Base-by-base conservation (phyloP, 53 echinoderm and acorn worm genomes). In the Apostichopus leukothele region DNA sequence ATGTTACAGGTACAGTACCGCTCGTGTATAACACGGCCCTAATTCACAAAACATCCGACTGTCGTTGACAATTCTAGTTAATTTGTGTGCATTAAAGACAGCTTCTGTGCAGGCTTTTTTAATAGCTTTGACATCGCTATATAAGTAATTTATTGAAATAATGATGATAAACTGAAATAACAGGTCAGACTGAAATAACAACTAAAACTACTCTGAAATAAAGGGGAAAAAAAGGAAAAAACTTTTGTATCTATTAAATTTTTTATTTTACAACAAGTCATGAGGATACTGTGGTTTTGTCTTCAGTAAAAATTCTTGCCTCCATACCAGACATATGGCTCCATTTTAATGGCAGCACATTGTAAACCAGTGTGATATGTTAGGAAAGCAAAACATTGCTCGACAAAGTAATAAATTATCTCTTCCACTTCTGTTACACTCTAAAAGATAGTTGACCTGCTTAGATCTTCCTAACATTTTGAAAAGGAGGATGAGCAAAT, bases 91-190 rank as follows among this genome's bases (percentile, higher is more conserved):
- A 39, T 39, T 39, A 39, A 39, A 3, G 39, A 39, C 39, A 39
- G 39, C 39, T 39, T 39, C 39, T 39, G 39, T 39, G 39, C 39
- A 39, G 39, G 39, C 39, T 39, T 39, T 3, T 39, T 39, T 39
- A 39, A 39, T 39, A 3, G 39, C 39, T 39, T 39, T 39, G 39
- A 39, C 39, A 39, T 39, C 39, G 39, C 39, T 39, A 39, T 39
- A 39, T 39, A 39, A 10, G 57, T 57, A 71, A 5, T 71, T 13
- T 71, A 71, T 18, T 71, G 71, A 71, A 18, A 71, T 71, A 71
- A 71, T 71, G 71, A 71, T 14, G 71, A 16, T 71, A 71, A 71
- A 71, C 18, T 71, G 71, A 71, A 71, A 71, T 71, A 71, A 71
- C 18, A 71, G n/a, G n/a, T 71, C 71, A 18, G 71, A 19, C 20